Conservation (phyloP, 2,797 vertebrate genomes). For the Acrossocheilus wenchowensis region DNA sequence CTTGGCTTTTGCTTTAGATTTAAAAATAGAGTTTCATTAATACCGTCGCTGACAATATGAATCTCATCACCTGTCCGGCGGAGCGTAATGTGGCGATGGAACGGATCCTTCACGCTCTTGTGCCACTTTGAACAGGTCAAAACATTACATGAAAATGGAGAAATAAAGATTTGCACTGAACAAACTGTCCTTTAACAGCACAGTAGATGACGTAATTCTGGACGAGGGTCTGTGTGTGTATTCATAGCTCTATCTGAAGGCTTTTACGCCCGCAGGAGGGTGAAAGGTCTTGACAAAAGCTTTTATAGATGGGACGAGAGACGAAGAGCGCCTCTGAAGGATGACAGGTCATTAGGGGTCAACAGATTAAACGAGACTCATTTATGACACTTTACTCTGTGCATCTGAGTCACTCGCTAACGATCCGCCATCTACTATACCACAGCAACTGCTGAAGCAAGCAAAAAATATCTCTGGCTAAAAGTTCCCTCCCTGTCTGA, state of each 20-base stretch:
- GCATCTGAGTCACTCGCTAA: conserved; percentile 14
- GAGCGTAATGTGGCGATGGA: conserved; percentile 60
- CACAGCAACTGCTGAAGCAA: conserved; percentile 10
- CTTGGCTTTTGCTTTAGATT: conserved; percentile 65
- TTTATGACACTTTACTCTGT: conserved; percentile 56
- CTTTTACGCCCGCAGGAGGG: not conserved
- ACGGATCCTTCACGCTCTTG: conserved; percentile 32
- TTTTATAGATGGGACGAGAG: not conserved
- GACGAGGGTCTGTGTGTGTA: not conserved
- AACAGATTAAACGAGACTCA: conserved; percentile 60
- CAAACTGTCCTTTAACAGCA: not conserved
- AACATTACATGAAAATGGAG: not conserved
- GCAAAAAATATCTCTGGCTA: not conserved
- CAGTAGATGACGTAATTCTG: not conserved
- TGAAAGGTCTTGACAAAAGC: conserved; percentile 15
- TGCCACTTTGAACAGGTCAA: conserved; percentile 22
- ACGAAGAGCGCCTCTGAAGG: not conserved
- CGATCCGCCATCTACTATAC: not conserved
- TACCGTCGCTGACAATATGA: conserved; percentile 73
- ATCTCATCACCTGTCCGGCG: conserved; percentile 70
- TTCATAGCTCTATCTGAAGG: not conserved
- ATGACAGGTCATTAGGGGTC: conserved; percentile 12
- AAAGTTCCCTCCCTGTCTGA: not conserved
- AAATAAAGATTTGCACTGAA: not conserved
- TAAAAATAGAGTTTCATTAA: conserved; percentile 81